A percentile compares a stretch with the other conserved stretches of the same genome.
Evolutionary conservation across 2,797 vertebrate genomes (phyloP).

Genomic region (Hyperoplus lanceolatus): DNA sequence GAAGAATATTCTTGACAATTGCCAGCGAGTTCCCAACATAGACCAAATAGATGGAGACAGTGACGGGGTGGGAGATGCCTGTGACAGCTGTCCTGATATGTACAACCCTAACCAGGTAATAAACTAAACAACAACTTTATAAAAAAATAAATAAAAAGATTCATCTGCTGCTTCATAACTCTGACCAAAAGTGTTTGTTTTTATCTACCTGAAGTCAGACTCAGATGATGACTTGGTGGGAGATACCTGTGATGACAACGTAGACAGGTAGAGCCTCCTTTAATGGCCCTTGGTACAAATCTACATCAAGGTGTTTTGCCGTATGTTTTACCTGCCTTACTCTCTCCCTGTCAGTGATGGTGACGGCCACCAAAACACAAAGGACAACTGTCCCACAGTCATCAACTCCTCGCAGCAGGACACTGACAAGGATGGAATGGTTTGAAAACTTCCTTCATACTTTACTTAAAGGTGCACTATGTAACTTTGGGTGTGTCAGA

Average conservation of each 20-base stretch:
- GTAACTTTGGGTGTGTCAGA: no score
- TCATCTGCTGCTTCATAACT: background rate
- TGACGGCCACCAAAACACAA: slow-evolving; percentile 96
- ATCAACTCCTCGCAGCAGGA: slow-evolving; percentile 98
- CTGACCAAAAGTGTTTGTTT: slow-evolving; percentile 22
- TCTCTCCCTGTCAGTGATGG: slow-evolving; percentile 87
- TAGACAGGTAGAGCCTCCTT: slow-evolving; percentile 90
- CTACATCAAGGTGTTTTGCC: background rate
- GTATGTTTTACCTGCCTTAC: background rate
- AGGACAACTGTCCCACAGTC: slow-evolving; percentile 95
- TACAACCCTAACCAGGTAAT: slow-evolving; percentile 96
- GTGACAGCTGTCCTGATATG: slow-evolving; percentile 95
- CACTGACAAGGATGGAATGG: slow-evolving; percentile 95
- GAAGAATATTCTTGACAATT: slow-evolving; percentile 96
- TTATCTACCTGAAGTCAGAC: slow-evolving; percentile 88
- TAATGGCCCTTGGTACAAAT: background rate
- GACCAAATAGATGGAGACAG: slow-evolving; percentile 92
- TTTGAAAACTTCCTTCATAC: slow-evolving; percentile 34
- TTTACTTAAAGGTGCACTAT: background rate
- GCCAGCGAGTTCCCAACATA: slow-evolving; percentile 89
- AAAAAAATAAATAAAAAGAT: background rate
- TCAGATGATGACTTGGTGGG: slow-evolving; percentile 96
- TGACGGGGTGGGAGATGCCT: slow-evolving; percentile 95
- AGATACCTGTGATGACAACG: slow-evolving; percentile 97
- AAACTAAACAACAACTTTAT: slow-evolving; percentile 11